A percentile compares a stretch with the other conserved stretches of the same genome.
Evolutionary conservation across 2,888 invertebrate species (phyloP).

Genomic region (Malachius bipustulatus): DNA sequence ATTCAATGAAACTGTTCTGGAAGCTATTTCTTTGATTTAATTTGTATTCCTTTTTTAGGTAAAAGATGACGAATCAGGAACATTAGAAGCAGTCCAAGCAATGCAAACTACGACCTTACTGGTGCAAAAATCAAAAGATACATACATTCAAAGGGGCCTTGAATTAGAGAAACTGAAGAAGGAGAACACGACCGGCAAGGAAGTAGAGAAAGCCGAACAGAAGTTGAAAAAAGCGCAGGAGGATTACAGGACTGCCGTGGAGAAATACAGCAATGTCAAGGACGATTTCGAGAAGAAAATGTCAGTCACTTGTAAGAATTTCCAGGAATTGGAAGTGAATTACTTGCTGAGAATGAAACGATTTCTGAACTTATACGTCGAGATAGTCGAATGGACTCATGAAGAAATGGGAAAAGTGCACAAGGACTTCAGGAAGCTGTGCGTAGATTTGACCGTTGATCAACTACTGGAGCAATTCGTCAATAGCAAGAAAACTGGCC

Average conservation of each 20-base stretch:
- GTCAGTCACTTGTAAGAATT: conserved; percentile 84
- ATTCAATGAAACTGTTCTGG: neutral
- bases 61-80: conserved; percentile 89
- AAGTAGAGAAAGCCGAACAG: conserved; percentile 84
- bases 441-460: conserved; percentile 84
- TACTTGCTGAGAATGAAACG: conserved; percentile 92
- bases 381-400: conserved; percentile 79
- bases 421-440: conserved; percentile 83
- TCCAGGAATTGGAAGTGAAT: conserved; percentile 88
- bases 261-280: conserved; percentile 83
- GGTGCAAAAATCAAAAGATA: conserved; percentile 85
- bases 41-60: too few relatives aligned
- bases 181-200: conserved; percentile 82
- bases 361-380: conserved; percentile 80
- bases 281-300: conserved; percentile 94
- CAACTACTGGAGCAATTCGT: conserved; percentile 87
- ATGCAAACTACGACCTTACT: conserved; percentile 83
- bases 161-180: conserved; percentile 85
- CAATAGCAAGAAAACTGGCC: conserved; percentile 82
- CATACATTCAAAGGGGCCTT: conserved; percentile 71
- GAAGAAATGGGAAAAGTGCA: conserved; percentile 89
- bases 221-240: conserved; percentile 91
- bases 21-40: neutral
- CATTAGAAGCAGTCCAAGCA: conserved; percentile 76
- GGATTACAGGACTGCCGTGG: conserved; percentile 82